Conservation (phyloP, 2,113 vertebrate genomes). For the Hydropotes inermis region DNA sequence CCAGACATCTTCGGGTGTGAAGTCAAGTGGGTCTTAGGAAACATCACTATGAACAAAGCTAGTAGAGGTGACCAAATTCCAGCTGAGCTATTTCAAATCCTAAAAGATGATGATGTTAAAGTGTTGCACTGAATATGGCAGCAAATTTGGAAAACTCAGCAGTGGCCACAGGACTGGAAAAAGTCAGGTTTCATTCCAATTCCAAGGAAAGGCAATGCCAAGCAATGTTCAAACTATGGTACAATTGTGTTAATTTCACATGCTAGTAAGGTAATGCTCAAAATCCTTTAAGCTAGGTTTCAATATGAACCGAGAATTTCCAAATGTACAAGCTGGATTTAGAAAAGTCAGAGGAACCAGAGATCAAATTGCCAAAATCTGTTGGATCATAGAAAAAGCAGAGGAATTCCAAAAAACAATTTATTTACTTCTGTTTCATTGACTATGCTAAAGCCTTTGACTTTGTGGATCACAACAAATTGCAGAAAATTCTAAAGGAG, state of each 20-base stretch:
- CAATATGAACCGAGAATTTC: not conserved
- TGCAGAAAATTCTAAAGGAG: not conserved
- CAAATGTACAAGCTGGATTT: not conserved
- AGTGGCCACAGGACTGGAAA: not conserved
- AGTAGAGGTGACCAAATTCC: not conserved
- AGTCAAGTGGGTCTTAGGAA: not conserved
- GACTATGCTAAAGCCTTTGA: not conserved
- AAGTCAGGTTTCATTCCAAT: not conserved
- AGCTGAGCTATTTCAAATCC: not conserved
- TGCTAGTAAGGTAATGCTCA: not conserved
- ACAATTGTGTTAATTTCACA: not conserved
- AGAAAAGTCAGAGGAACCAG: not conserved
- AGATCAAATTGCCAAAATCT: not conserved
- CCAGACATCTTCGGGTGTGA: not conserved
- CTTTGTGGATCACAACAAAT: not conserved
- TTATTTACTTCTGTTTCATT: not conserved
- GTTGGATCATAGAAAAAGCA: not conserved
- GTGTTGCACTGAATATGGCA: not conserved
- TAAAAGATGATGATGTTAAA: not conserved
- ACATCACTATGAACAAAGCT: not conserved
- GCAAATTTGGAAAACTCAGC: not conserved
- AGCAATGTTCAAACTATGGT: not conserved
- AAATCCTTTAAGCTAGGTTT: not conserved
- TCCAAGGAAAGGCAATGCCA: not conserved
- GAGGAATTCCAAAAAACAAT: not conserved